A percentile compares a stretch with the other conserved stretches of the same genome.
Conservation (phyloP, 2,113 vertebrate genomes). For the Brachyhypopomus occidentalis region DNA sequence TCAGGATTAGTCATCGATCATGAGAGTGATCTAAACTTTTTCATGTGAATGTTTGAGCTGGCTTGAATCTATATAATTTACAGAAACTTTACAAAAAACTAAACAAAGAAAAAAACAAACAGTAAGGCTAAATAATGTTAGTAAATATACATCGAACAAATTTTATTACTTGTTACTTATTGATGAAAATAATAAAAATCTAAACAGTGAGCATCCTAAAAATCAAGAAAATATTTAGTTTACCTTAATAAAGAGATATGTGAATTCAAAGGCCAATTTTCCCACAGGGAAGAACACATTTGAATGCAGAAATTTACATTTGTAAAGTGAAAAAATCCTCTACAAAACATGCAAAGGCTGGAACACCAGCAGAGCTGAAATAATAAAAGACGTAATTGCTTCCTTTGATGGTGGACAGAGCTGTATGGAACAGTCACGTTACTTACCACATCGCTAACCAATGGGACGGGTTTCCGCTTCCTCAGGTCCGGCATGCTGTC, state of each 20-base stretch:
- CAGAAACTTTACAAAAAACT: neutral
- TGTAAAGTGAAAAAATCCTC: too few species aligned
- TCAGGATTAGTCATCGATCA: neutral
- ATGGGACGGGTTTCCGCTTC: conserved; percentile 91
- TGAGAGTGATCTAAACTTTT: neutral
- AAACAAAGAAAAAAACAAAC: neutral
- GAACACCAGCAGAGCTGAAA: neutral
- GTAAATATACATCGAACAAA: too few species aligned
- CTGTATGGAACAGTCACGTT: neutral
- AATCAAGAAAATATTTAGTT: neutral
- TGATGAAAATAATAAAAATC: neutral
- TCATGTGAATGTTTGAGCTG: conserved; percentile 5
- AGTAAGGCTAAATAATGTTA: neutral
- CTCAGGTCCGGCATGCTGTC: conserved; percentile 98
- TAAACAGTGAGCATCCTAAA: neutral
- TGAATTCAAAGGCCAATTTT: neutral
- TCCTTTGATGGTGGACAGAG: neutral
- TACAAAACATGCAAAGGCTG: neutral
- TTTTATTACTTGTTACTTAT: neutral
- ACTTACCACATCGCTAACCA: conserved; percentile 98
- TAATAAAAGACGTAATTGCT: neutral
- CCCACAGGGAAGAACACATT: neutral
- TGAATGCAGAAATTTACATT: neutral
- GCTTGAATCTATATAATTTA: neutral
- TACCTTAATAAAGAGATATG: neutral